Conservation (phyloP, 37 sponge, comb jelly and placozoan species). For the Haliclona indistincta region DNA sequence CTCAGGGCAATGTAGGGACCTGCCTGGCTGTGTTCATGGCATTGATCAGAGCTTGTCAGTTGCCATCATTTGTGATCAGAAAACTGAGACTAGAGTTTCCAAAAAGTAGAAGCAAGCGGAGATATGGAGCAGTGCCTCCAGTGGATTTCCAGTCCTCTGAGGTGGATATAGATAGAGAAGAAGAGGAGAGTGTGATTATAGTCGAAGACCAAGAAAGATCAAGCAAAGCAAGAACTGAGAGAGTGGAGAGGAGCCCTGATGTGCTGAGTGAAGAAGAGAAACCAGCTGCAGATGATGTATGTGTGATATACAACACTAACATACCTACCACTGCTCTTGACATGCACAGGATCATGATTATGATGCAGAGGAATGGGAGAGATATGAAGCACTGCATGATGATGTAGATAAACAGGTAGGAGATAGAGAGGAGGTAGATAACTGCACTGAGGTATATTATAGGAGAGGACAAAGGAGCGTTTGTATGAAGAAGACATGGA, state of each 20-base stretch:
- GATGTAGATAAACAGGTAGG: constrained; percentile 88
- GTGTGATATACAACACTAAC: not conserved
- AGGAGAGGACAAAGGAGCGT: constrained; percentile 82
- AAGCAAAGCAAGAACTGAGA: not conserved
- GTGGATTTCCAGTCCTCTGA: not conserved
- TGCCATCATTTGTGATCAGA: constrained; percentile 81
- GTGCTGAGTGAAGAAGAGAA: constrained; percentile 11
- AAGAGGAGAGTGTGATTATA: constrained; percentile 5
- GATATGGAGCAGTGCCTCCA: constrained; percentile 80
- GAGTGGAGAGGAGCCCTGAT: not conserved
- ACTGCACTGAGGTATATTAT: not conserved
- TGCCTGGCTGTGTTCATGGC: constrained; percentile 57
- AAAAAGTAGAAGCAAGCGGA: constrained; percentile 40
- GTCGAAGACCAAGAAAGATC: not conserved
- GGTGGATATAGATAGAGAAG: constrained; percentile 11
- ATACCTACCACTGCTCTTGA: not conserved
- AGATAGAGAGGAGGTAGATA: not conserved
- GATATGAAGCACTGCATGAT: constrained; percentile 83
- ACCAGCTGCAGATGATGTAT: not conserved
- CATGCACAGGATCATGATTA: constrained; percentile 68
- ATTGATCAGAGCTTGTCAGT: constrained; percentile 69
- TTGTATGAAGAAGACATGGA: constrained; percentile 92
- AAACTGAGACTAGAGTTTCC: constrained; percentile 85
- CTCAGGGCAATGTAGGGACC: constrained; percentile 90
- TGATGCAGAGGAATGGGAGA: constrained; percentile 97